Evolutionary conservation across 2,113 vertebrate genomes (phyloP).

Genomic region (Zapornia atra): DNA sequence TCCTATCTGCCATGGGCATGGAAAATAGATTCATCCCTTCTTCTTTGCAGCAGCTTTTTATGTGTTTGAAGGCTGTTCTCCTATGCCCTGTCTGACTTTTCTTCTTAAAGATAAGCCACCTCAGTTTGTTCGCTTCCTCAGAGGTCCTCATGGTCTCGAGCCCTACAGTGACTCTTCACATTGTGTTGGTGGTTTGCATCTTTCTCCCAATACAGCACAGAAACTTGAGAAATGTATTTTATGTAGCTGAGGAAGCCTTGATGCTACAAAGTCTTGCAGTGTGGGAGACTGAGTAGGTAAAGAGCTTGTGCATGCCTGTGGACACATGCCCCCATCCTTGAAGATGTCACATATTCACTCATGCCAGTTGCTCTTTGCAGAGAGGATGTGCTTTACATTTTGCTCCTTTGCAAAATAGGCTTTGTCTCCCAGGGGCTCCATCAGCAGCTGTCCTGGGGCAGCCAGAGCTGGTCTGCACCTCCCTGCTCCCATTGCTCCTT

Average conservation of each 20-base stretch:
- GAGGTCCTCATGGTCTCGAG: background rate
- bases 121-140: background rate
- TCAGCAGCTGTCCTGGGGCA: background rate
- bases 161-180: background rate
- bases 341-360: background rate
- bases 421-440: background rate
- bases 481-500: background rate
- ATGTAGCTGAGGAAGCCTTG: background rate
- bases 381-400: background rate
- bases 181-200: background rate
- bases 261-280: background rate
- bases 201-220: background rate
- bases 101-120: background rate
- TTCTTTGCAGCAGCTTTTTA: background rate
- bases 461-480: background rate
- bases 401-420: background rate
- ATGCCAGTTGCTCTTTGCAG: background rate
- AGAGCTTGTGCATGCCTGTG: background rate
- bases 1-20: conserved; percentile 36
- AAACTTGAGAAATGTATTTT: background rate
- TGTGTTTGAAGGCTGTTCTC: background rate
- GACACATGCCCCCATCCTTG: background rate
- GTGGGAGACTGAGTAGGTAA: background rate
- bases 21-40: conserved; percentile 31
- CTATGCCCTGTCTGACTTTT: background rate